Conservation (phyloP, 2,888 invertebrate species). For the Caenorhabditis afra region DNA sequence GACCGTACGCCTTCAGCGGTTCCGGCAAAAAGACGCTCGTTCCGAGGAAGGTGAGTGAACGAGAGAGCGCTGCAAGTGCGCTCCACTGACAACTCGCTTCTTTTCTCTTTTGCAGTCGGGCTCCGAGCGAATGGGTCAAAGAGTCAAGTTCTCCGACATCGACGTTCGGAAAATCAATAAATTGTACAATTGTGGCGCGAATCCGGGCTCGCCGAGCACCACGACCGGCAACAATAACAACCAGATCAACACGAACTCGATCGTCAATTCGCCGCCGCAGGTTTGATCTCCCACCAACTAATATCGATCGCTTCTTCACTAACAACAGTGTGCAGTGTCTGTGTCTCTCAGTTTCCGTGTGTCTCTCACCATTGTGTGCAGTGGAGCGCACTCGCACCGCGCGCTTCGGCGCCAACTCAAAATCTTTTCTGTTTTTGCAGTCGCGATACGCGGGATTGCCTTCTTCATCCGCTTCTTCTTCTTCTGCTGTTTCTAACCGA, state of each 20-base stretch:
- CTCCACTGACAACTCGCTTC: not conserved
- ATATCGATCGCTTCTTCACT: slow-evolving; percentile 2
- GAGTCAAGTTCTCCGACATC: slow-evolving; percentile 80
- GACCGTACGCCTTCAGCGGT: slow-evolving; percentile 74
- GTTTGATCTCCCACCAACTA: slow-evolving; percentile 34
- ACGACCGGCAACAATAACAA: slow-evolving; percentile 36
- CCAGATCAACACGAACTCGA: slow-evolving; percentile 55
- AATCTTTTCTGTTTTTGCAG: slow-evolving; percentile 27
- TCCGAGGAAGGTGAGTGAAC: slow-evolving; percentile 70
- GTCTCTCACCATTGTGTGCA: slow-evolving; percentile 1
- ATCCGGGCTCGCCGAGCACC: not conserved
- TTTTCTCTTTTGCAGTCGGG: slow-evolving; percentile 73
- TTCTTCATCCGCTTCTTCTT: not conserved
- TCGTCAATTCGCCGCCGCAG: slow-evolving; percentile 51
- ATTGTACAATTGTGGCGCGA: slow-evolving; percentile 81
- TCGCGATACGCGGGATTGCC: slow-evolving; percentile 59
- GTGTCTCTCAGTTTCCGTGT: slow-evolving; percentile 7
- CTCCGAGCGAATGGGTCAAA: slow-evolving; percentile 81
- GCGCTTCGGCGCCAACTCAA: slow-evolving; percentile 7
- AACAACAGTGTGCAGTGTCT: slow-evolving; percentile 5
- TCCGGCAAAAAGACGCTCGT: slow-evolving; percentile 80
- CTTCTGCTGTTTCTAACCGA: slow-evolving; percentile 36
- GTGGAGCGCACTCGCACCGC: slow-evolving; percentile 25
- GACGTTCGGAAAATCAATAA: slow-evolving; percentile 81
- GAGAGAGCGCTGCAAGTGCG: not conserved